A percentile compares a stretch with the other conserved stretches of the same genome.
Conservation (phyloP, 2,888 invertebrate genomes). For the Lycocerus yunnanus region DNA sequence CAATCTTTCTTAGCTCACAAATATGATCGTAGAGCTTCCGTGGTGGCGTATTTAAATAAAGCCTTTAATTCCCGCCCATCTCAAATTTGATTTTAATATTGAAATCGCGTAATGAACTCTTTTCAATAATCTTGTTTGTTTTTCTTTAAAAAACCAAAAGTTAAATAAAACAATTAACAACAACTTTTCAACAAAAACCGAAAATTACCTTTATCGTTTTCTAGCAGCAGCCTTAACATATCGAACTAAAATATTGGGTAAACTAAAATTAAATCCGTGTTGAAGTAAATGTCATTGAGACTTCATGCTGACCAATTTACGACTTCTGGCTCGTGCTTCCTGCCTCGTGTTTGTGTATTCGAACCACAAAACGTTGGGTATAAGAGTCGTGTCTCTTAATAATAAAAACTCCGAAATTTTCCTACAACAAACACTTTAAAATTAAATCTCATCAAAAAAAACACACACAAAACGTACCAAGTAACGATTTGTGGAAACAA, state of each 20-base stretch:
- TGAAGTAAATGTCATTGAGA: slow-evolving; percentile 77
- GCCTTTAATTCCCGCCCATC: too few relatives aligned
- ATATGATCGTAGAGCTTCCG: too few relatives aligned
- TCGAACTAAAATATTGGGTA: slow-evolving; percentile 43
- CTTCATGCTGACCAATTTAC: slow-evolving; percentile 81
- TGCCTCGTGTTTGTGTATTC: slow-evolving; percentile 87
- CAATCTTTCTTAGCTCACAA: too few relatives aligned
- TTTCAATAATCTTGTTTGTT: not conserved
- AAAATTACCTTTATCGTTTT: slow-evolving; percentile 26
- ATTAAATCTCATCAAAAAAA: not conserved
- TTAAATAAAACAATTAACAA: not conserved
- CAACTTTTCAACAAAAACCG: not conserved
- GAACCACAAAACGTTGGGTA: slow-evolving; percentile 92
- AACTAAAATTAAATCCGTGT: slow-evolving; percentile 47
- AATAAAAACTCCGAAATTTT: slow-evolving; percentile 83
- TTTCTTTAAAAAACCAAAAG: not conserved
- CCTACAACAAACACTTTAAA: slow-evolving; percentile 59
- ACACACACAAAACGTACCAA: slow-evolving; percentile 68
- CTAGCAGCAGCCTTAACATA: slow-evolving; percentile 32
- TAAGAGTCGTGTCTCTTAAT: slow-evolving; percentile 85
- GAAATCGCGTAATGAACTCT: not conserved
- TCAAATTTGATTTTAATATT: not conserved
- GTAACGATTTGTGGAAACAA: slow-evolving; percentile 83
- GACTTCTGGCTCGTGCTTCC: slow-evolving; percentile 78
- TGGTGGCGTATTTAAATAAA: too few relatives aligned